These are phyloP conservation scores for Chlorodrepanis virens DNA, from an alignment of 2,113 vertebrate species.

Conservation along the genomic window DNA sequence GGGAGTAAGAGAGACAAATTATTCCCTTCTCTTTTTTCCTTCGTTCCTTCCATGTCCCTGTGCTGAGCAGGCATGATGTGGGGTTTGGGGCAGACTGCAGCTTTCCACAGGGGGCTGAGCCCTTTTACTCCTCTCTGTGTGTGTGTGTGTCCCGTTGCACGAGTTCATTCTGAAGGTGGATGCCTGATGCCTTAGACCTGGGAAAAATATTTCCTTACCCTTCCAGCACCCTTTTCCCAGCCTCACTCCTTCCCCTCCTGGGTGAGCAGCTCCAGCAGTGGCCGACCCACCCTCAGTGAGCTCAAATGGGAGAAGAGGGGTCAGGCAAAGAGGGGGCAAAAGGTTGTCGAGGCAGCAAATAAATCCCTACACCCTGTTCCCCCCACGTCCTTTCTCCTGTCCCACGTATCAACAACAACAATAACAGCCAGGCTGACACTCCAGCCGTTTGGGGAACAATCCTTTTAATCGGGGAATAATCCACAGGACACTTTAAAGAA, in stretches of 20 bases:
- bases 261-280: neutral
- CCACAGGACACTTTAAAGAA: conserved; percentile 68
- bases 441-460: conserved; percentile 44
- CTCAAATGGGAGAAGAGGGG: neutral
- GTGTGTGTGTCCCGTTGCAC: neutral
- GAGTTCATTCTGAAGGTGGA: fast-evolving
- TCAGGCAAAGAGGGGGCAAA: neutral
- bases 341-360: conserved; percentile 27
- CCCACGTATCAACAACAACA: neutral
- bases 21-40: neutral
- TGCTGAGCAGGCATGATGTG: neutral
- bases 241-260: neutral
- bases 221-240: neutral
- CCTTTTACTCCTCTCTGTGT: neutral
- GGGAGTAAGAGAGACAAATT: neutral
- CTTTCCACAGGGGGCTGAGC: neutral
- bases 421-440: conserved; percentile 24
- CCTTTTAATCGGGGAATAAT: conserved; percentile 69
- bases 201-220: neutral
- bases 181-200: fast-evolving
- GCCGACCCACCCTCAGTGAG: neutral
- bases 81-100: neutral
- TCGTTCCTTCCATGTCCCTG: fast-evolving
- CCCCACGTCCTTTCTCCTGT: neutral
- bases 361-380: conserved; percentile 48